A percentile compares a stretch with the other conserved stretches of the same genome.
Evolutionary conservation across 2,888 invertebrate species (phyloP).

Genomic region (Rutpela maculata): DNA sequence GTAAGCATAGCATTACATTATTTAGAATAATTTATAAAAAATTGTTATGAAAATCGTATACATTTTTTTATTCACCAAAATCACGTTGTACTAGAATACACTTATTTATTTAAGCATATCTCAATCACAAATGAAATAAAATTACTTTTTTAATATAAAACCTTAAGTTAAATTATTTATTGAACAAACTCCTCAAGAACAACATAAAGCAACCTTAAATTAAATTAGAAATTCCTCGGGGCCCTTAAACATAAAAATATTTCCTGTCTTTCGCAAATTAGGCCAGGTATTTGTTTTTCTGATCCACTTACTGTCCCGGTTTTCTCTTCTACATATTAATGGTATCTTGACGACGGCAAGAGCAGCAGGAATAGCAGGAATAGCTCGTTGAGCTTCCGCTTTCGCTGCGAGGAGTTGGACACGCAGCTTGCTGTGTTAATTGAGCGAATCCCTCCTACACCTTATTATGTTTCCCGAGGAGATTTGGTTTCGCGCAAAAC

Average conservation of each 20-base stretch:
- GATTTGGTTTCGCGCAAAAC: constrained; percentile 54
- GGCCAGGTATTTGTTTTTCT: constrained; percentile 28
- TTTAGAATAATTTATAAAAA: no score
- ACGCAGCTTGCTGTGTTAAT: constrained; percentile 59
- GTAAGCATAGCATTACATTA: no score
- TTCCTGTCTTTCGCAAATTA: constrained; percentile 12
- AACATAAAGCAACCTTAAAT: constrained; percentile 1
- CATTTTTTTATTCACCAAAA: no score
- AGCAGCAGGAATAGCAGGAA: constrained; percentile 10
- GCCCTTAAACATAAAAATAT: background rate
- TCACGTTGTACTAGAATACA: no score
- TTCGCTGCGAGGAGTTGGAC: constrained; percentile 41
- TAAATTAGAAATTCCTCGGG: constrained; percentile 1
- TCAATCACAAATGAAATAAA: background rate
- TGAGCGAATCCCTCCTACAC: constrained; percentile 57
- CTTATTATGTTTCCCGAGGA: constrained; percentile 57
- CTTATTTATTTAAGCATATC: no score
- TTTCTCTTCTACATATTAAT: constrained; percentile 29
- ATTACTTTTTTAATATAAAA: background rate
- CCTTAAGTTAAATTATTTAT: background rate
- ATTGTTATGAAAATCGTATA: no score
- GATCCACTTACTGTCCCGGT: constrained; percentile 7
- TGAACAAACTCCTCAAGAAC: background rate
- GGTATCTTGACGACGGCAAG: constrained; percentile 22
- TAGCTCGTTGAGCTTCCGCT: constrained; percentile 22